These are phyloP conservation scores for Megaceryle alcyon DNA, from an alignment of 2,797 vertebrate species.

Conservation along the genomic window DNA sequence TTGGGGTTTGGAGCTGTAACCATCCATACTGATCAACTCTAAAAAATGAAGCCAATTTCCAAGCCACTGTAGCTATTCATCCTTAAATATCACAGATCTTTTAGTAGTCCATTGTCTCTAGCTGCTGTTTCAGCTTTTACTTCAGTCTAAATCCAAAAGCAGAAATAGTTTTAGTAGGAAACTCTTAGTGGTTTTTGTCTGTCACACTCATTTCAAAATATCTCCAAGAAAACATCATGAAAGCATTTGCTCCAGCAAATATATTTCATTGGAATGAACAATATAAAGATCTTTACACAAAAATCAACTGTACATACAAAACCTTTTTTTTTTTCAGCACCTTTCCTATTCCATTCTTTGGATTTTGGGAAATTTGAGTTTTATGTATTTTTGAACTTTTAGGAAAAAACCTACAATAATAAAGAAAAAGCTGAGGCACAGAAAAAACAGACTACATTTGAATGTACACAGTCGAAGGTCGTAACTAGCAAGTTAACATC, in stretches of 20 bases:
- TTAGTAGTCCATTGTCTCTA: not conserved
- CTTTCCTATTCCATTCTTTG: not conserved
- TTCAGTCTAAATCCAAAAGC: not conserved
- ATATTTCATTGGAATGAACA: not conserved
- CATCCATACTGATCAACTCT: not conserved
- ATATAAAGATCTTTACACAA: not conserved
- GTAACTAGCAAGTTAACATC: not conserved
- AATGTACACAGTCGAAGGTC: not conserved
- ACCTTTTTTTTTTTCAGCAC: not conserved
- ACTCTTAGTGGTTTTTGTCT: not conserved
- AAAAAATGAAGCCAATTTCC: not conserved
- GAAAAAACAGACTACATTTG: not conserved
- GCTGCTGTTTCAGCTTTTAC: not conserved
- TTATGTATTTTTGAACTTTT: not conserved
- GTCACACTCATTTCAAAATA: not conserved
- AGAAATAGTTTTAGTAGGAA: not conserved
- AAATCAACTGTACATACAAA: not conserved
- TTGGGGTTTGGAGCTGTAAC: not conserved
- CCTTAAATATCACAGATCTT: not conserved
- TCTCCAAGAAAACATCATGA: not conserved
- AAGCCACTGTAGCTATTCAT: not conserved
- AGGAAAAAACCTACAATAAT: not conserved
- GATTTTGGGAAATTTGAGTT: not conserved
- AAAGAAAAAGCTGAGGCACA: not conserved
- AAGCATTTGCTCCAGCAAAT: not conserved